phyloP scores from a whole-genome alignment of 2,888 invertebrate genomes.

The Andrena dorsata region DNA sequence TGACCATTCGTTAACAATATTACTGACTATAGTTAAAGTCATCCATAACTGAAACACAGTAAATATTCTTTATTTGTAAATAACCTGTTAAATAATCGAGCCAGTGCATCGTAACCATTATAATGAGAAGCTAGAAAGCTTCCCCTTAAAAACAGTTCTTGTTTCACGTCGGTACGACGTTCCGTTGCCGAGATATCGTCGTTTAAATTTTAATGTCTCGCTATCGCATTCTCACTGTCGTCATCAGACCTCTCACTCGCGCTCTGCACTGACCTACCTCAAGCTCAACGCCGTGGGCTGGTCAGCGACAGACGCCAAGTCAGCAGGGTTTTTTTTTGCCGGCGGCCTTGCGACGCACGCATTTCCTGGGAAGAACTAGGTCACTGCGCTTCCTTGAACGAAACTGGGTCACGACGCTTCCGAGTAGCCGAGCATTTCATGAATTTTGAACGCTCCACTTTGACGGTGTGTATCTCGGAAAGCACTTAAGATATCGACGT shows the following conservation, averaged over 20 bases:
- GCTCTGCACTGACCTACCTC: conserved; percentile 8
- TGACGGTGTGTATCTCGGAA: neutral
- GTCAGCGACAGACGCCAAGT: conserved; percentile 13
- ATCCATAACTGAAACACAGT: neutral
- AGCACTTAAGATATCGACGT: conserved; percentile 12
- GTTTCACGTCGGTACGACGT: neutral
- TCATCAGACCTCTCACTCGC: neutral
- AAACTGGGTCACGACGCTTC: conserved; percentile 1
- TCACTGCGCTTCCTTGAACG: conserved; percentile 5
- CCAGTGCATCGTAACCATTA: neutral
- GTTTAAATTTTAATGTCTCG: conserved; percentile 19
- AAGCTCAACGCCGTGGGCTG: conserved; percentile 4
- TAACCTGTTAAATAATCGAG: neutral
- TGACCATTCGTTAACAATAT: neutral
- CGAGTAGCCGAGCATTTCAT: neutral
- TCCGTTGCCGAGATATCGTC: conserved; percentile 9
- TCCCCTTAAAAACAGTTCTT: neutral
- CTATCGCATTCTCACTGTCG: neutral
- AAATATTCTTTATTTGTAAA: neutral
- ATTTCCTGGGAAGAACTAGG: conserved; percentile 10
- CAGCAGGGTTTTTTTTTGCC: conserved; percentile 14
- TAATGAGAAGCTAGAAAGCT: neutral
- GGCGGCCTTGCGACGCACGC: neutral
- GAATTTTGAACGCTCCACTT: conserved; percentile 4
- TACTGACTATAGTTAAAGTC: neutral